A percentile compares a stretch with the other conserved stretches of the same genome.
phyloP scores from a whole-genome alignment of 2,797 vertebrate genomes.

The Parotocinclus haroldoi region DNA sequence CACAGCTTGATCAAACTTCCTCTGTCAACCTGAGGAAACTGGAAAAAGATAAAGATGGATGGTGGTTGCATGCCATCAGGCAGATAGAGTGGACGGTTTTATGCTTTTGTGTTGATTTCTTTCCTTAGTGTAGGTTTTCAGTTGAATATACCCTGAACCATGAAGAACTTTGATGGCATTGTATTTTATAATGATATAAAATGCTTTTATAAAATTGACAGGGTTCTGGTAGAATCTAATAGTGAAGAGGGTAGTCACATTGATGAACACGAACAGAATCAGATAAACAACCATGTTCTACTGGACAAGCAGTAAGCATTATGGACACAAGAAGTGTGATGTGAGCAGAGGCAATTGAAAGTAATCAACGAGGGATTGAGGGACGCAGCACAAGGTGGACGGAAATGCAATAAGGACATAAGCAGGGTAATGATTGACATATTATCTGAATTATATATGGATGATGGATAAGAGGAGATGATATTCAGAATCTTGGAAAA shows the following conservation, averaged over 20 bases:
- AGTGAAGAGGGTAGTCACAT: not conserved
- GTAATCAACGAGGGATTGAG: no score
- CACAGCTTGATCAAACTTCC: conserved; percentile 8
- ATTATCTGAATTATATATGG: no score
- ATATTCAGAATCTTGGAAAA: no score
- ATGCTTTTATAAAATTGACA: not conserved
- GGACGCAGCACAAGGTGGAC: no score
- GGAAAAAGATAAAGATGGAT: conserved; percentile 7
- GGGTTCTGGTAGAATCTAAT: no score
- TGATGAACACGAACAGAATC: not conserved
- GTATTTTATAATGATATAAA: not conserved
- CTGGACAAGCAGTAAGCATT: not conserved
- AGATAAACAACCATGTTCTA: not conserved
- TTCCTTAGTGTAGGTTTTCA: no score
- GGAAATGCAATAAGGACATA: no score
- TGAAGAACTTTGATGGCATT: no score
- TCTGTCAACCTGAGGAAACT: conserved; percentile 17
- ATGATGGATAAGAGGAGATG: no score
- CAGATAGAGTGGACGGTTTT: not conserved
- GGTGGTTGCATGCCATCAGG: not conserved
- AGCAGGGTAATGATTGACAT: no score
- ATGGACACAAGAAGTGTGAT: not conserved
- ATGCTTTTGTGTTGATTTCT: not conserved
- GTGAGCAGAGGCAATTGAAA: no score
- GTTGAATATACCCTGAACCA: no score